Percentiles rank a stretch among this genome's conserved stretches.
phyloP scores from a whole-genome alignment of 2,888 invertebrate species.

The Troides helena region DNA sequence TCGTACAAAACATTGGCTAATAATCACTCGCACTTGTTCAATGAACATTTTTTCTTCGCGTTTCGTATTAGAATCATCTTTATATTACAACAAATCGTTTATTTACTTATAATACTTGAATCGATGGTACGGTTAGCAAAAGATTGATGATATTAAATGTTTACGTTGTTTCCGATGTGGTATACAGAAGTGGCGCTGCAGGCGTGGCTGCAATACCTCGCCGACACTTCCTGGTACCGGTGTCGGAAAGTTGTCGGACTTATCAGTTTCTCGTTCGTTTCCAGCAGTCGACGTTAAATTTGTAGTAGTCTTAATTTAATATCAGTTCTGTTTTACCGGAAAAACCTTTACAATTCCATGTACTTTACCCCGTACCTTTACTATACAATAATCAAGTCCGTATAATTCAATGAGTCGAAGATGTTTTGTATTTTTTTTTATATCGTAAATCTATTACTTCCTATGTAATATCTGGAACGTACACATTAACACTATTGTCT shows the following conservation, averaged over 20 bases:
- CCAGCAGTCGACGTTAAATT: neutral
- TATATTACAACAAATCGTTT: neutral
- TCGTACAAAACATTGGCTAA: slow-evolving; percentile 68
- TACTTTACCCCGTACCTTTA: no score
- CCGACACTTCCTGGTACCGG: slow-evolving; percentile 56
- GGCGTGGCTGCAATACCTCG: slow-evolving; percentile 50
- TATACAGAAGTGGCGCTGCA: slow-evolving; percentile 47
- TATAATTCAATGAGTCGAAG: no score
- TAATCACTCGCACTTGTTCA: slow-evolving; percentile 52
- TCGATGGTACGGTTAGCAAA: neutral
- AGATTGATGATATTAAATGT: neutral
- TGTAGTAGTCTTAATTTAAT: neutral
- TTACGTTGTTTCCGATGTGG: slow-evolving; percentile 47
- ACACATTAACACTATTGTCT: no score
- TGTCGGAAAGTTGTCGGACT: slow-evolving; percentile 33
- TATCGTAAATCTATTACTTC: no score
- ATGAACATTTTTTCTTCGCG: slow-evolving; percentile 45
- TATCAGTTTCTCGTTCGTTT: slow-evolving; percentile 33
- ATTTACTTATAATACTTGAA: neutral
- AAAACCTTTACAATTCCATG: neutral
- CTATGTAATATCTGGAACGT: no score
- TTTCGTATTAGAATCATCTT: slow-evolving; percentile 16
- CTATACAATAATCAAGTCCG: neutral
- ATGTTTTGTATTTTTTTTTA: no score
- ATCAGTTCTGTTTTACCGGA: no score